phyloP scores from a whole-genome alignment of 2,113 vertebrate genomes.

The Probosciger aterrimus region DNA sequence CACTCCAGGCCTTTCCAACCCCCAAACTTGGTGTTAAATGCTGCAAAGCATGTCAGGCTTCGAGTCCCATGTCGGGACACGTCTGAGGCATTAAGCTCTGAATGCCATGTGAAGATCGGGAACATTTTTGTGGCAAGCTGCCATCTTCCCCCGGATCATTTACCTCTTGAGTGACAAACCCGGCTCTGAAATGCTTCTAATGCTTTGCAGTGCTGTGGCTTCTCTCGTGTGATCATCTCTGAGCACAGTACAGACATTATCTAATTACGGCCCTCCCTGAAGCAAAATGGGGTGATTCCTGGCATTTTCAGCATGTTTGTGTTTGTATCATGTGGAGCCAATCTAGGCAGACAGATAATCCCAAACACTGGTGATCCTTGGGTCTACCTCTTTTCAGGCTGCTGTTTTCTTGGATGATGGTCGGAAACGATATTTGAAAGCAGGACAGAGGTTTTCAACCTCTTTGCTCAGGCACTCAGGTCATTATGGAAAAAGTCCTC shows the following conservation, averaged over 20 bases:
- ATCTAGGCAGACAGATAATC: not conserved
- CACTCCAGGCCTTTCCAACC: not conserved
- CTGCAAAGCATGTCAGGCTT: not conserved
- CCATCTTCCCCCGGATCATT: not conserved
- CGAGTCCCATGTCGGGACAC: not conserved
- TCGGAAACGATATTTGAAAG: not conserved
- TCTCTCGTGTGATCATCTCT: not conserved
- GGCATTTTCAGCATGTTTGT: not conserved
- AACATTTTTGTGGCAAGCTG: conserved; percentile 51
- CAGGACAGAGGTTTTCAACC: not conserved
- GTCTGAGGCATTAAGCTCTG: not conserved
- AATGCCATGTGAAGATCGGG: not conserved
- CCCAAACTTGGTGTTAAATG: not conserved
- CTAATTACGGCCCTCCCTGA: not conserved
- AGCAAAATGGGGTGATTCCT: conserved; percentile 24
- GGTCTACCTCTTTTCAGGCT: not conserved
- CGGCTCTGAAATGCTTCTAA: not conserved
- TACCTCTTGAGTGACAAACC: conserved; percentile 34
- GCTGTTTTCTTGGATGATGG: not conserved
- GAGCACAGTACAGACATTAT: fast-evolving
- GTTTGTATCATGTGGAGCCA: not conserved
- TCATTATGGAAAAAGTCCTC: not conserved
- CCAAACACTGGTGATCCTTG: not conserved
- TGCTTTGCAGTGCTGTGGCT: not conserved
- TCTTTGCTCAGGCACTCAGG: not conserved